Conservation (phyloP, 2,797 vertebrate genomes). For the Discoglossus pictus region DNA sequence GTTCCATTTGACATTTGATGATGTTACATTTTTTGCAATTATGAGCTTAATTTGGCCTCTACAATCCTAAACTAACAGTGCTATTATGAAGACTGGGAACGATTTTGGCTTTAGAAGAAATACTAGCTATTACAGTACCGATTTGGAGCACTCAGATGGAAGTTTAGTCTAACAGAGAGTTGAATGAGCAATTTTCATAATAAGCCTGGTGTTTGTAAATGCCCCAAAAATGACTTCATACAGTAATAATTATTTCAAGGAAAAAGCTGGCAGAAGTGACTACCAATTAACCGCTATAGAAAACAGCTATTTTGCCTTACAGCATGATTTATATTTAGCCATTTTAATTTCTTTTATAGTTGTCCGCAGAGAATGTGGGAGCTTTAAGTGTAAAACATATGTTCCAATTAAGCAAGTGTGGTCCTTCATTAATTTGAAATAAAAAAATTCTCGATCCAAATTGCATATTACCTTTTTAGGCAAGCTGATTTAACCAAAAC, state of each 20-base stretch:
- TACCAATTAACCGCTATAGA: conserved; percentile 62
- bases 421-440: conserved; percentile 52
- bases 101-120: no score
- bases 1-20: no score
- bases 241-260: conserved; percentile 55
- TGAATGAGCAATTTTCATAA: conserved; percentile 43
- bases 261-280: conserved; percentile 57
- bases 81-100: no score
- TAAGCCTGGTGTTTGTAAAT: conserved; percentile 62
- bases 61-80: no score
- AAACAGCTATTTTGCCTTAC: conserved; percentile 56
- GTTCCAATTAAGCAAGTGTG: conserved; percentile 52
- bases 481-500: no score
- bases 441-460: no score
- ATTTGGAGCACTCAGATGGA: conserved; percentile 33
- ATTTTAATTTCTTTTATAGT: conserved; percentile 58
- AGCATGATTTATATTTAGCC: conserved; percentile 52
- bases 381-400: conserved; percentile 58
- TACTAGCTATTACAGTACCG: no score
- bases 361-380: conserved; percentile 55
- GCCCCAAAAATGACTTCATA: conserved; percentile 60
- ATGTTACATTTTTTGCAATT: no score
- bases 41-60: no score
- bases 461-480: no score
- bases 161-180: conserved; percentile 18